Base-by-base conservation (phyloP, 2,797 vertebrate species). In the Xyrichtys novacula region DNA sequence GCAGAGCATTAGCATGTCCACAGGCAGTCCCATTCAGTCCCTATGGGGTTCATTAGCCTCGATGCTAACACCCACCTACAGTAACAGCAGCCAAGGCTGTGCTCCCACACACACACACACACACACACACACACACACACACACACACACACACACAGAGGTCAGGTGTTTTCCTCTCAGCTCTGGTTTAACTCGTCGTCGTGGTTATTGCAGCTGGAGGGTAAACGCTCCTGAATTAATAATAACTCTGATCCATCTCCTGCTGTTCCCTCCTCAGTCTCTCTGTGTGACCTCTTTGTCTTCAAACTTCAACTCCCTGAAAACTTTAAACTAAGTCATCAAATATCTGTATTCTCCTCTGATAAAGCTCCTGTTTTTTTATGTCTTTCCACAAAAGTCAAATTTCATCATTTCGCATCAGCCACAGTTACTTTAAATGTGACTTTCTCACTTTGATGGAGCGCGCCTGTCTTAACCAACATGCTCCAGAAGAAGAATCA, bases 21-120 rank as follows among this genome's bases (percentile, higher is more conserved):
- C 76, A 66, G 76, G 84, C 79, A 40, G 77, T 73, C 65, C 62
- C 65, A 61, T 74, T 74, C 58, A 60, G 68, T 89, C 86, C 81
- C 86, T 53, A 19, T 80, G 59, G 89, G 78, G 83, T 84, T 88
- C 84, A 85, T 90, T 91, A 88, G 83, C 85, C 74, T 71, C 11
- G 5, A 77, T 77, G 78, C 89, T 80, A 87, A 80, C 84, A 62
- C 81, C 74, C 71, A 71, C 83, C 50, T 69, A 54, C 74, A 62
- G 74, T 42, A 73, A 64, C 68, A 71, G 44, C 61, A 74, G 63
- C 60, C 67, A 58, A 22, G 40, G 15, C 49, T 68, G 49, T 29
- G 23, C 62, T 39, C 71, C 12, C 80, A 34, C 77, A 32, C 56
- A 38, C 36, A 38, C 36, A 38, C 36, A 48, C 54, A 39, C 57